Percentiles rank a stretch among this genome's conserved stretches.
phyloP scores from a whole-genome alignment of 2,113 vertebrate species.

The Pachyramphus minor region DNA sequence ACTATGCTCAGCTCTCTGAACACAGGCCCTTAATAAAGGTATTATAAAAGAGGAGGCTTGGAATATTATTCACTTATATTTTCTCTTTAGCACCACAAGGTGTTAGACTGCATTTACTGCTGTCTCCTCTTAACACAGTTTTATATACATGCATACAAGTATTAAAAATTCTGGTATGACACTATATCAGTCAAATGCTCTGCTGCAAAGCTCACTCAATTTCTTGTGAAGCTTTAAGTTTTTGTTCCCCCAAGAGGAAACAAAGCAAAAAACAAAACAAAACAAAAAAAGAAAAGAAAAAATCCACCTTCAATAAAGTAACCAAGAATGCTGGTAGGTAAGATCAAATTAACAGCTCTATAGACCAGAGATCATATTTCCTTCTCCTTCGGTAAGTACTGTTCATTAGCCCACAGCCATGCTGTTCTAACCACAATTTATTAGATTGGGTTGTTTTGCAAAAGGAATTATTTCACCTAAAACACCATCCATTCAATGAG shows the following conservation, averaged over 20 bases:
- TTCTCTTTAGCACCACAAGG: background rate
- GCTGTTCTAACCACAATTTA: background rate
- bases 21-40: background rate
- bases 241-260: background rate
- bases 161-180: background rate
- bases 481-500: background rate
- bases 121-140: background rate
- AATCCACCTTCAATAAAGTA: background rate
- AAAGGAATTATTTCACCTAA: background rate
- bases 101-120: background rate
- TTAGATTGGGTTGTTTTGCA: background rate
- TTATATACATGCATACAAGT: background rate
- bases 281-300: background rate
- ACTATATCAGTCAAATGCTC: background rate
- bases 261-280: background rate
- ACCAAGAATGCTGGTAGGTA: background rate
- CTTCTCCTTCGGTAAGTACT: conserved; percentile 13
- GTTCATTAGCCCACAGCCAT: background rate
- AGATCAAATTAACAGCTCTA: conserved; percentile 46
- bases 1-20: background rate
- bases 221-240: background rate
- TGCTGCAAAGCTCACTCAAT: background rate
- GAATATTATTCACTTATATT: background rate
- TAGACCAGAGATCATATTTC: conserved; percentile 10
- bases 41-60: background rate